Base-by-base conservation (phyloP, 2,888 invertebrate genomes). In the Phania funesta region DNA sequence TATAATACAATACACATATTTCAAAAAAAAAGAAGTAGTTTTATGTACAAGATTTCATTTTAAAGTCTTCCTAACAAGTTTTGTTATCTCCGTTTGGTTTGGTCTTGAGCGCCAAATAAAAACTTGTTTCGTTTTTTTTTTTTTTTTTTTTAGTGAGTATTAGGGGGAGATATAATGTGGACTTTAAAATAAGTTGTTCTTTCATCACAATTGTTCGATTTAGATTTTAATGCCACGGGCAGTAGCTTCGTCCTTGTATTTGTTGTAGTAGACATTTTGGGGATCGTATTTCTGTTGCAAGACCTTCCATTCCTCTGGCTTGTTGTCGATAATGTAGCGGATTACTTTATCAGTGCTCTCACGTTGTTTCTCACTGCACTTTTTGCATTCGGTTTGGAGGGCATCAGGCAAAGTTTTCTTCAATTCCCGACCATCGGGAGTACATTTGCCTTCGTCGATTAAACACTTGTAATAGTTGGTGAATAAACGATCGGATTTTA, bases 201-300 rank as follows among this genome's bases (percentile, higher is more conserved):
- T 60, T 54, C 5, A 80, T 64, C 60, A 74, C 58, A 73, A 54
- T 22, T 18, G 11, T 29, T 44, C 44, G 9, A 24, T 41, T 70
- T 89, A 90, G 60, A 87, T 81, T 76, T 87, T 86, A 18, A 87
- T 87, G 50, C 93, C 93, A 20, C 92, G 91, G 32, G 92, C 91
- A 71, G 89, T 90, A 1, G 93, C 94, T 54, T 93, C 92, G 0
- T 92, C 92, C 84, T 93, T 92, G 90, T 95, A 96, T 87, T 93
- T 93, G 88, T 92, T 92, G 87, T 92, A 93, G 92, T 94, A 96
- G 64, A 91, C 88, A 32, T 94, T 94, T 0, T 93, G 91, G 9
- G 94, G 94, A 89, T 96, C 96, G 89, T 93, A 96, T 90, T 94
- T 95, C 46, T 88, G 92, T 83, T 93, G 92, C 41, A 96, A 90